phyloP scores from a whole-genome alignment of 2,888 invertebrate genomes.

The Pilophorus perplexus region DNA sequence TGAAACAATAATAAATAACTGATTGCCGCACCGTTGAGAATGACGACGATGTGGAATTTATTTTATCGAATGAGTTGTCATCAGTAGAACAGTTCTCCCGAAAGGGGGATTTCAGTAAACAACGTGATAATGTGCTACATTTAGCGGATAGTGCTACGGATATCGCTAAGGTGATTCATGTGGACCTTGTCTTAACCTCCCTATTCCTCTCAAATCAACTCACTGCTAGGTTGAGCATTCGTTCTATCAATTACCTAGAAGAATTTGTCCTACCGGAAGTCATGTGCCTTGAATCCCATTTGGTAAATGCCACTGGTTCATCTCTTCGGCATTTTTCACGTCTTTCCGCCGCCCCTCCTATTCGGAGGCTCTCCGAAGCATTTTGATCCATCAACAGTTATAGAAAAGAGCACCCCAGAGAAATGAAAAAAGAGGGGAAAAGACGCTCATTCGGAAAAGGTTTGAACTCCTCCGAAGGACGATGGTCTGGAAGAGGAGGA shows the following conservation, averaged over 20 bases:
- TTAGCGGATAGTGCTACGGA: too few relatives aligned
- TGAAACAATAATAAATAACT: too few relatives aligned
- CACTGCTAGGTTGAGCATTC: background rate
- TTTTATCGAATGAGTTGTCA: too few relatives aligned
- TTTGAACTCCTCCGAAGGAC: conserved; percentile 8
- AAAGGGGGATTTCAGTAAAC: too few relatives aligned
- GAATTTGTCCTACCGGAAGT: background rate
- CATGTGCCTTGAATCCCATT: too few relatives aligned
- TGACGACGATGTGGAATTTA: too few relatives aligned
- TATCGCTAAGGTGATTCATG: too few relatives aligned
- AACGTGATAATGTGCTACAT: too few relatives aligned
- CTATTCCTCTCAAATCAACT: background rate
- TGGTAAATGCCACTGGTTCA: too few relatives aligned
- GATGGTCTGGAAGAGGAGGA: background rate
- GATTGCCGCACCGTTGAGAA: too few relatives aligned
- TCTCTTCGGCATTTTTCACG: background rate
- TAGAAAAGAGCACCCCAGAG: conserved; percentile 29
- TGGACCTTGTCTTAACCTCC: too few relatives aligned
- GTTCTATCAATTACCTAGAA: background rate
- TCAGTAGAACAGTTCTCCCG: too few relatives aligned
- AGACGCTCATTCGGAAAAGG: conserved; percentile 29
- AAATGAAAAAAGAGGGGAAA: conserved; percentile 18
- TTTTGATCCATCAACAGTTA: conserved; percentile 31
- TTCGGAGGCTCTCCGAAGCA: background rate
- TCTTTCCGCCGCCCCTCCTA: background rate